Conservation (phyloP, 2,888 invertebrate genomes). For the Drosophila nigricruria region DNA sequence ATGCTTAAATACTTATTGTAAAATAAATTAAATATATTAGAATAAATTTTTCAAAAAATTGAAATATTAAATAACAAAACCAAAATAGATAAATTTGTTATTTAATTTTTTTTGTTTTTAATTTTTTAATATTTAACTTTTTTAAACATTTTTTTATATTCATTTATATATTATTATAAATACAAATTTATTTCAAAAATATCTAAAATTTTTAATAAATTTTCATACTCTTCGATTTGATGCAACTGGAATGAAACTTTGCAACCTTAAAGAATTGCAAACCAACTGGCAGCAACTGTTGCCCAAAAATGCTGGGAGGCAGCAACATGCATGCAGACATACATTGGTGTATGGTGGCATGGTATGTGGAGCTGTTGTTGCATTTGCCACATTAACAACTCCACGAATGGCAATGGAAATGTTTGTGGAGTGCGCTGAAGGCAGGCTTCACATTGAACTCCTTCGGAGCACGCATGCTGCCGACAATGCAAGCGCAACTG, state of each 20-base stretch:
- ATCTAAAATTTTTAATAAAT: neutral
- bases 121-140: too few relatives aligned
- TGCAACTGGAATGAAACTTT: neutral
- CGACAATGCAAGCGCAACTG: constrained; percentile 35
- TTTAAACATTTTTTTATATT: neutral
- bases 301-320: constrained; percentile 22
- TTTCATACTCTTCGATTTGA: neutral
- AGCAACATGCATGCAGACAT: neutral
- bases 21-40: too few relatives aligned
- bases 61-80: too few relatives aligned
- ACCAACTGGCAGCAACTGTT: constrained; percentile 3
- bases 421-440: constrained; percentile 19
- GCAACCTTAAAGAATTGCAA: too few relatives aligned
- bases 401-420: constrained; percentile 35
- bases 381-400: constrained; percentile 62
- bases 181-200: neutral
- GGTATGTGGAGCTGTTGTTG: constrained; percentile 20
- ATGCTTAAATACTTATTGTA: too few relatives aligned
- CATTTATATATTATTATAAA: neutral
- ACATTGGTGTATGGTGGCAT: too few relatives aligned
- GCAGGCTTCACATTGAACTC: constrained; percentile 1
- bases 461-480: constrained; percentile 53
- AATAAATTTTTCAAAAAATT: too few relatives aligned
- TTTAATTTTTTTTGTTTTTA: too few relatives aligned
- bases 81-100: too few relatives aligned